These are phyloP conservation scores for Sericinus montela DNA, from an alignment of 2,888 invertebrate species.

Conservation along the genomic window DNA sequence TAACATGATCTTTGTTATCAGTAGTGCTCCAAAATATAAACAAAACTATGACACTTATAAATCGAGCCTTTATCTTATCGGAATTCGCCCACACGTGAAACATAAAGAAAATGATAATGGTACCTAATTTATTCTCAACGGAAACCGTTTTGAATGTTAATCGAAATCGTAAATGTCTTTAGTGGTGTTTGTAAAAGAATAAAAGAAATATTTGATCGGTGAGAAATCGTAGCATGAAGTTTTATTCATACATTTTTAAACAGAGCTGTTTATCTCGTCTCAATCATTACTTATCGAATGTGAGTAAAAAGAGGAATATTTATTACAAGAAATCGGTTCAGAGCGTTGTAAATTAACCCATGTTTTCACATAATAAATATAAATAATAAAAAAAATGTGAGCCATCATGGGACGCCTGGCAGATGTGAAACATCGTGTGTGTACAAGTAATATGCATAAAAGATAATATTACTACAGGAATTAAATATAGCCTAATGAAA, in stretches of 20 bases:
- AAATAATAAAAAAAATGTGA: no score
- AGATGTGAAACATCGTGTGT: no score
- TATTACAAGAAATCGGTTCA: no score
- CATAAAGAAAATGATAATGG: constrained; percentile 11
- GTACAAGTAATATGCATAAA: no score
- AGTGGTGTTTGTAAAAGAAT: neutral
- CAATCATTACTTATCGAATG: no score
- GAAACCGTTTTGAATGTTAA: constrained; percentile 13
- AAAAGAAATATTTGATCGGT: neutral
- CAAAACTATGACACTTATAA: constrained; percentile 9
- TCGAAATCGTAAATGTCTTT: constrained; percentile 8
- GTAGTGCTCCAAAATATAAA: constrained; percentile 1
- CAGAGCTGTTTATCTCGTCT: no score
- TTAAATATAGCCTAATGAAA: no score
- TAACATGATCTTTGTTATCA: neutral
- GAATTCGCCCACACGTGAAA: constrained; percentile 10
- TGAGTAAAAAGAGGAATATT: no score
- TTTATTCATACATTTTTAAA: neutral
- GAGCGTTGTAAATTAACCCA: no score
- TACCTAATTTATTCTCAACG: constrained; percentile 6
- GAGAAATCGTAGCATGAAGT: constrained; percentile 2
- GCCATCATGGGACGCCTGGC: no score
- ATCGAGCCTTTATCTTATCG: constrained; percentile 1
- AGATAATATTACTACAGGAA: no score
- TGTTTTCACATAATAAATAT: no score